Base-by-base conservation (phyloP, 2,797 vertebrate species). In the Crax fasciolata region DNA sequence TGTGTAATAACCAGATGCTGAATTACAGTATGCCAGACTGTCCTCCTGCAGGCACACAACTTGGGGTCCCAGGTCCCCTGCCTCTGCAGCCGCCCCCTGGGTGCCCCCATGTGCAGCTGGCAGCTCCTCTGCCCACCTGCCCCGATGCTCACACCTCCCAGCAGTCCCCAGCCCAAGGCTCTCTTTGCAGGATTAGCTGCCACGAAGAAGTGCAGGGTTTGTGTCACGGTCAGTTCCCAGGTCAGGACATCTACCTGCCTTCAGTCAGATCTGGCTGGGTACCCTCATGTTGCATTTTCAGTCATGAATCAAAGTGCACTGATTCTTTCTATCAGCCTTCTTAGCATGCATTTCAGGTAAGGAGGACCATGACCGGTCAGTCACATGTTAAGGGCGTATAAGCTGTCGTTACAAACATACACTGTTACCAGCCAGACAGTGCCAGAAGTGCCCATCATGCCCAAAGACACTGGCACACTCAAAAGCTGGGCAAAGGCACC, bases 21-120 rank as follows among this genome's bases (percentile, higher is more conserved):
- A 54, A 38, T 13, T 35, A 44, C 23, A 39, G 27, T 5, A 13
- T 62, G 58, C 52, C 1, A 7, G 48, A 35, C 20, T 28, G 38
- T 21, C 20, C 44, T 79, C n/a, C 23, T 0, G 0, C 57, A 63
- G 0, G 11, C 66, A 61, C 24, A 17, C 0, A 0, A 15, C 44
- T 52, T 4, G 1, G 30, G 2, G 71, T 27, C 41, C 54, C 75
- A 70, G 80, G 23, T 61, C 25, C 23, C 43, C 4, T 25, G 27
- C 10, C 68, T 49, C 63, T 59, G 49, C 44, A 27, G 43, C n/a
- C 0, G 4, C 23, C 38, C 9, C 19, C 21, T n/a, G 0, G 54
- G 54, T 0, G 5, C 49, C 75, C 52, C 28, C 59, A 28, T 30
- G 30, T 18, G 30, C 11, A 9, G 61, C 23, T 4, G 1, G 84